Evolutionary conservation across 2,888 invertebrate genomes (phyloP).

Genomic region (Amiota communis): DNA sequence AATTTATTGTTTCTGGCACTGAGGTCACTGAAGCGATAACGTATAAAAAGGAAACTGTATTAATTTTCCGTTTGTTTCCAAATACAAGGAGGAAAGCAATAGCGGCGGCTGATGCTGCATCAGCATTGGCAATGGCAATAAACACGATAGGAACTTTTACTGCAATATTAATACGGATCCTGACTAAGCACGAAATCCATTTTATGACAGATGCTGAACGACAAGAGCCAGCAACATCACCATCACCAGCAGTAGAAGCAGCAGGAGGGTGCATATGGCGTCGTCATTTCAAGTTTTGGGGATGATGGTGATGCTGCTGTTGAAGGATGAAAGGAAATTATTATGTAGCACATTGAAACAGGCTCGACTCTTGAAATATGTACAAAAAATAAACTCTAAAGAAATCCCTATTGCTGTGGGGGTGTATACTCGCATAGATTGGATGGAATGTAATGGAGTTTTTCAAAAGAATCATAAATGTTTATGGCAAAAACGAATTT

Average conservation of each 20-base stretch:
- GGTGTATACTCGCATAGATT: conserved; percentile 51
- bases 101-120: conserved; percentile 45
- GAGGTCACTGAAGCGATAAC: conserved; percentile 49
- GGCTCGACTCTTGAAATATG: too few relatives aligned
- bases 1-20: conserved; percentile 57
- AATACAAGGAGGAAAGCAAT: conserved; percentile 32
- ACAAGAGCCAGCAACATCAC: background rate
- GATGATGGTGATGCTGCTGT: conserved; percentile 2
- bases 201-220: conserved; percentile 50
- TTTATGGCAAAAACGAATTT: conserved; percentile 64
- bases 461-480: conserved; percentile 62
- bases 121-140: conserved; percentile 42
- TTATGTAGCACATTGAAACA: too few relatives aligned
- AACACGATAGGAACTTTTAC: conserved; percentile 51
- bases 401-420: conserved; percentile 5
- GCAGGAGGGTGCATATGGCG: background rate
- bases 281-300: too few relatives aligned
- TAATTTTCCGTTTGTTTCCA: conserved; percentile 47
- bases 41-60: conserved; percentile 66
- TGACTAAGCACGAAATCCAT: conserved; percentile 64
- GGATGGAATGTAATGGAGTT: conserved; percentile 56
- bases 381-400: too few relatives aligned
- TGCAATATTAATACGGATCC: conserved; percentile 48
- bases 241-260: background rate
- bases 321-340: conserved; percentile 26